Conservation (phyloP, 2,113 vertebrate genomes). For the Salminus brasiliensis region DNA sequence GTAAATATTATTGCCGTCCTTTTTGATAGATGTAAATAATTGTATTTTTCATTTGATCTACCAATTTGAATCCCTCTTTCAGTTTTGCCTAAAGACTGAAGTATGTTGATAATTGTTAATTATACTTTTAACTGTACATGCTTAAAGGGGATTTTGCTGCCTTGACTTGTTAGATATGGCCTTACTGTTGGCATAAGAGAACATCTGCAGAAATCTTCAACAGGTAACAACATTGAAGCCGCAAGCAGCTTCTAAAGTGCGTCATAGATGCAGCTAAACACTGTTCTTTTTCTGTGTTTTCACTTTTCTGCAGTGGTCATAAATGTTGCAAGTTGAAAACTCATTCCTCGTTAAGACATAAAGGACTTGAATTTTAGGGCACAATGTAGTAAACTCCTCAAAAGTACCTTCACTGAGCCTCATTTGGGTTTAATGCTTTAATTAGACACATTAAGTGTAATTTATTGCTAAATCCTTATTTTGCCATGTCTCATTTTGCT, state of each 20-base stretch:
- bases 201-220: background rate
- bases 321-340: no score
- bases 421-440: background rate
- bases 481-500: background rate
- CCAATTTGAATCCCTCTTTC: background rate
- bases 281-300: no score
- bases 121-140: background rate
- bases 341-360: no score
- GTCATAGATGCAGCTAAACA: no score
- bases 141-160: background rate
- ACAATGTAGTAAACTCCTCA: background rate
- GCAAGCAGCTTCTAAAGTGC: no score
- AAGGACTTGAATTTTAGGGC: no score
- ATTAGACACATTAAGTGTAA: background rate
- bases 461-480: constrained; percentile 1
- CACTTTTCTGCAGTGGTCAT: no score
- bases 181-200: background rate
- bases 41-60: background rate
- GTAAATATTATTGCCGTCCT: constrained; percentile 47
- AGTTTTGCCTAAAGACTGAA: constrained; percentile 45
- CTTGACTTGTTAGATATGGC: background rate
- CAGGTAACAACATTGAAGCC: no score
- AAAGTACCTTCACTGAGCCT: background rate
- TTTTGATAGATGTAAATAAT: constrained; percentile 23
- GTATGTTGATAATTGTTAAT: background rate